These are phyloP conservation scores for Momotus momota DNA, from an alignment of 2,797 vertebrate genomes.

Conservation along the genomic window DNA sequence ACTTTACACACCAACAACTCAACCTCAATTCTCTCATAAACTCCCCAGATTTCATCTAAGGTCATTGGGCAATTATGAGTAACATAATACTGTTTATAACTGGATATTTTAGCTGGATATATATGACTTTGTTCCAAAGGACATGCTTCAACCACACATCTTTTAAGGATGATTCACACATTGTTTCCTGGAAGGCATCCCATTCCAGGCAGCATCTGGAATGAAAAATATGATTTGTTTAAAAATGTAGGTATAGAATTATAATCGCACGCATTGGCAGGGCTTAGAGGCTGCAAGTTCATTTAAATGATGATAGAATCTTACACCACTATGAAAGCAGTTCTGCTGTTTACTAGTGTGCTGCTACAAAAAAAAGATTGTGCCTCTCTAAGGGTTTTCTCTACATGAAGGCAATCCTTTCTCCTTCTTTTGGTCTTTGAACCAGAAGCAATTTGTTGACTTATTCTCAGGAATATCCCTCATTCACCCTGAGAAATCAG, in stretches of 20 bases:
- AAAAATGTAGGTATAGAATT: constrained; percentile 10
- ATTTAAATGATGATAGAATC: not conserved
- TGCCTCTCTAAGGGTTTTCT: not conserved
- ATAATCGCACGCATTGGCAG: not conserved
- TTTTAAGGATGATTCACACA: constrained; percentile 55
- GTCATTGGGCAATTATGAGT: not conserved
- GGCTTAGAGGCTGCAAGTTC: not conserved
- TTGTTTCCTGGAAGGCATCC: constrained; percentile 38
- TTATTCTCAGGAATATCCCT: not conserved
- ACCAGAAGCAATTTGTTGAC: not conserved
- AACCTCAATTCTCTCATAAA: constrained; percentile 11
- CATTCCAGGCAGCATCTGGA: constrained; percentile 32
- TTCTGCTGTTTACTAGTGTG: not conserved
- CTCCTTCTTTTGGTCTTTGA: not conserved
- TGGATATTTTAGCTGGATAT: constrained; percentile 10
- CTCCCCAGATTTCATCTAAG: not conserved
- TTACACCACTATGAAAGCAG: not conserved
- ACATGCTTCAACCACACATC: constrained; percentile 1
- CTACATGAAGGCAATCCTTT: not conserved
- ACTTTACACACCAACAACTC: constrained; percentile 22
- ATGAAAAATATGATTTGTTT: constrained; percentile 1
- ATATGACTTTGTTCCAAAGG: constrained; percentile 43
- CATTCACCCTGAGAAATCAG: not conserved
- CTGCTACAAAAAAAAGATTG: not conserved
- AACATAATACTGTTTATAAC: constrained; percentile 26